phyloP scores from a whole-genome alignment of 2,797 vertebrate species.

The Melanotaenia parkinsoni region DNA sequence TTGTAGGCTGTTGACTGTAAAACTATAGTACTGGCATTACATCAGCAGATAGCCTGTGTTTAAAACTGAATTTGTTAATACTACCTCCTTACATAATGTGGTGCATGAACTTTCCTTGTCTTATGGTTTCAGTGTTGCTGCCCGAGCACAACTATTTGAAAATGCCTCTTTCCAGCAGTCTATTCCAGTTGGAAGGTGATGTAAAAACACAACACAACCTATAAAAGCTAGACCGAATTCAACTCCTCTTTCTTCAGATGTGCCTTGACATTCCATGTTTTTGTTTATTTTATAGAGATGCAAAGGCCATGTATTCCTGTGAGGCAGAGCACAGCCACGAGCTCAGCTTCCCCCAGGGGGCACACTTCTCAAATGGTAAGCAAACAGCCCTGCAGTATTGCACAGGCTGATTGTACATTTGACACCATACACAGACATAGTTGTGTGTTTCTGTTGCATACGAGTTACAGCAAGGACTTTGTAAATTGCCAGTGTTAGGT shows the following conservation, averaged over 20 bases:
- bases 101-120: slow-evolving; percentile 2
- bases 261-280: not conserved
- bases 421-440: slow-evolving; percentile 5
- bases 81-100: not conserved
- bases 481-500: slow-evolving; percentile 20
- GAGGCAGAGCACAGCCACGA: slow-evolving; percentile 96
- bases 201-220: slow-evolving; percentile 57
- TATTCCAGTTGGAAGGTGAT: slow-evolving; percentile 82
- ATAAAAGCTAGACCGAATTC: not conserved
- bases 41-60: not conserved
- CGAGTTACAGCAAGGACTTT: slow-evolving; percentile 11
- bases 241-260: not conserved
- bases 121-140: slow-evolving; percentile 87
- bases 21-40: not conserved
- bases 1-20: not conserved
- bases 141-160: slow-evolving; percentile 91
- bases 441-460: not conserved
- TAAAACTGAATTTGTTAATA: slow-evolving; percentile 2
- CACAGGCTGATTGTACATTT: not conserved
- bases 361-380: slow-evolving; percentile 93
- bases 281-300: slow-evolving; percentile 83
- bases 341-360: slow-evolving; percentile 96
- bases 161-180: slow-evolving; percentile 82
- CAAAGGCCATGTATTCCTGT: slow-evolving; percentile 95
- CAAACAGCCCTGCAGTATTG: not conserved